Evolutionary conservation across 2,888 invertebrate genomes (phyloP), one percentile per base, ranked within the genome.

Genomic region (Desoria tigrina): DNA sequence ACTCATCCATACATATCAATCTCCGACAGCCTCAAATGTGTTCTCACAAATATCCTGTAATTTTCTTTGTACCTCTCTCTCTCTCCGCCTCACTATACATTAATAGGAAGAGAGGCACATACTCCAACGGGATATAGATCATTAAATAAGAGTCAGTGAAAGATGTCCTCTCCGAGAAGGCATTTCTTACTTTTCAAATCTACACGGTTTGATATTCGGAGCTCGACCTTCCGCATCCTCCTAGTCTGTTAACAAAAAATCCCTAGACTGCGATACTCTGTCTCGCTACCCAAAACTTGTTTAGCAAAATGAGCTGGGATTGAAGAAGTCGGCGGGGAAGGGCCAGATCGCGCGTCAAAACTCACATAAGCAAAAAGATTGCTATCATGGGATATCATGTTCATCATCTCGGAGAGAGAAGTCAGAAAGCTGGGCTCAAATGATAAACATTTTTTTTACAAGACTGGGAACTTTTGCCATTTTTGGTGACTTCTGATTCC

Each of bases 1-100:
- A 68, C 68, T 65, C 68, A 68, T 65, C 63, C 65, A 62, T 64
- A 68, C 68, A 49, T 68, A 68, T 68, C 68, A 64, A 68, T 68
- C 68, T 64, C 61, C 58, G 51, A 58, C 58, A 58, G 42, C 23
- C 58, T 42, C 42, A 65, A 65, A 65, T 65, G 60, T 54, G 53
- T 59, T 54, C 60, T 65, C 65, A 65, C 65, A 65, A 65, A 65
- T 65, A 65, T 65, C 65, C 55, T 57, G 58, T 49, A 58, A 58
- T 58, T 58, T 58, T 58, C 58, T 18, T 28, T 57, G 37, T 37
- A 23, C 24, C 50, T n/a, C 37, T 37, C 66, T 45, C 63, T 57
- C 49, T 55, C 26, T 58, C 59, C 24, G 45, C 32, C 32, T 45
- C 21, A 18, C 51, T 42, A 57, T 57, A 42, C 58, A 51, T 55